These are phyloP conservation scores for Ctenoplectra terminalis DNA, from an alignment of 1,140 invertebrate genomes.

Conservation along the genomic window DNA sequence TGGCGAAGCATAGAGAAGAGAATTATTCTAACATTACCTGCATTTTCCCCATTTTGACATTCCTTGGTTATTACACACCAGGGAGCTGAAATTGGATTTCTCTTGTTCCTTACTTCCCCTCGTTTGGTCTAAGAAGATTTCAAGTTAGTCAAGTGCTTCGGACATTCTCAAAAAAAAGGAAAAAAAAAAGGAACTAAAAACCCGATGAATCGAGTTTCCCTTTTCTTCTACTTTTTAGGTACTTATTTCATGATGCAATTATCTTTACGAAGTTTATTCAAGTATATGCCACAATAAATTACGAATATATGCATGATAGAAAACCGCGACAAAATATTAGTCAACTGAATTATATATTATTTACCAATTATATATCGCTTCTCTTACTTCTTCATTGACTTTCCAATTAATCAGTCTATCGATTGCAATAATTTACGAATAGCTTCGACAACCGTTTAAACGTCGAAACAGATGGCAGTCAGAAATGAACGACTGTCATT, in stretches of 20 bases:
- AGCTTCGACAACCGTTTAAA: no score
- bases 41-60: conserved; percentile 59
- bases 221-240: neutral
- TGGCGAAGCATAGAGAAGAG: neutral
- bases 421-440: no score
- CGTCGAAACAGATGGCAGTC: no score
- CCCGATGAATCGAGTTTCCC: conserved; percentile 13
- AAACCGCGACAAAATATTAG: no score
- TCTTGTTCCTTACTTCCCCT: conserved; percentile 28
- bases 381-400: no score
- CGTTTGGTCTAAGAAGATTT: conserved; percentile 21
- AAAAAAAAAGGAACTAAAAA: conserved; percentile 8
- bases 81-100: conserved; percentile 20
- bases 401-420: no score
- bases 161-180: neutral
- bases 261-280: neutral
- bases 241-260: conserved; percentile 7
- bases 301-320: neutral
- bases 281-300: neutral
- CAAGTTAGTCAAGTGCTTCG: conserved; percentile 28
- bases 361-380: no score
- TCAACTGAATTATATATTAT: no score
- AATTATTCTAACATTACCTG: conserved; percentile 42
- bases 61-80: conserved; percentile 28
- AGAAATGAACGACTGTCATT: conserved; percentile 35